Base-by-base conservation (phyloP, 2,113 vertebrate genomes). In the Boleophthalmus pectinirostris region DNA sequence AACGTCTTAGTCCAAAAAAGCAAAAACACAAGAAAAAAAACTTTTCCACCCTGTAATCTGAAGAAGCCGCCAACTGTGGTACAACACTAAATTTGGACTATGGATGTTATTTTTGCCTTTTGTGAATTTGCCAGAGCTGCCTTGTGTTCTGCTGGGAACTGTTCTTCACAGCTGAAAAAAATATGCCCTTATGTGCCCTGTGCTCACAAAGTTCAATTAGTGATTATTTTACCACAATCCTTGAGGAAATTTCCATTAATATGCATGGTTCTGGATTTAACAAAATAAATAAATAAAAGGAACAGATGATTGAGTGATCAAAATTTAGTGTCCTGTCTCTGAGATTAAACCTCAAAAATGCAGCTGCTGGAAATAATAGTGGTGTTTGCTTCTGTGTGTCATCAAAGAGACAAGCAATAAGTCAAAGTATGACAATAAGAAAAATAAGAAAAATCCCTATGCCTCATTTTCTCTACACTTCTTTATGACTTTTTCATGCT, bases 31-130 rank as follows among this genome's bases (percentile, higher is more conserved):
- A 68, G 67, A 64, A 61, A 56, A 64, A 68, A 69, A 57, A 69
- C 63, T 80, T 87, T 80, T 81, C 82, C 76, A 88, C 86, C 88
- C 89, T 93, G 70, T 91, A 89, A 91, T 91, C 85, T 86, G 45
- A 83, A 69, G 79, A 57, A 72, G 84, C 80, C 86, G 74, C 2
- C 82, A 87, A 67, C 68, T 82, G 68, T 51, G 72, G 47, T 25
- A 58, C 12, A 74, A 53, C 66, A 70, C 89, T 86, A 90, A 87
- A 88, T 89, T 85, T 89, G 82, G 87, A 57, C 14, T 16, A 18
- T 11, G 72, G 77, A 76, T 82, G 81, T 87, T 90, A 90, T 88
- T 91, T 91, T 89, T 88, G 83, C 74, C 80, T 74, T 87, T 88
- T 85, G 85, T 84, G 73, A 82, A 83, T 85, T 89, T 88, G 78